Evolutionary conservation across 1,140 invertebrate genomes (phyloP), one percentile per base, ranked within the genome.

Genomic region (Onthophagus taurus): DNA sequence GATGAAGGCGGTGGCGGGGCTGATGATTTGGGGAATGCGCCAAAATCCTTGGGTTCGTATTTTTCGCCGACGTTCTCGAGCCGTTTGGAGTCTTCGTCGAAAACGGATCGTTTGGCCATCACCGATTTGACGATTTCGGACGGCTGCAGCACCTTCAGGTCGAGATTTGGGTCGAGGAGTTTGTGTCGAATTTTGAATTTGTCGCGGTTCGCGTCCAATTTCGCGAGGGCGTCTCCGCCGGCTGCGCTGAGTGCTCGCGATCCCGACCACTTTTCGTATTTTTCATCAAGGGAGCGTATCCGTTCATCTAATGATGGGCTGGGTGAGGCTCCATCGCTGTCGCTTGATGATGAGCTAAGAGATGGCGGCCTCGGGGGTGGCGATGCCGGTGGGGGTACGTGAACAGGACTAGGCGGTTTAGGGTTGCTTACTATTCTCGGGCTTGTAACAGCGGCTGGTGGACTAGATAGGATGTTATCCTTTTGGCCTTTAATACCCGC

Each of bases 71-170:
- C 79, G 55, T 91, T 90, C 64, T 96, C 91, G 13, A 97, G 69
- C 7, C 94, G 72, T 61, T 95, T 91, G 9, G 84, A 83, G 62
- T 97, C 93, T 64, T 96, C 92, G 61, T 97, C 93, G 63, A 97
- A 95, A 8, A 97, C 89, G 38, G 88, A 93, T 36, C 84, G 80
- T 59, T 90, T 92, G 5, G 90, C 86, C 47, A 96, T 70, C 35
- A 97, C 76, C 9, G 87, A 89, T 57, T 91, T 89, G 3, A 93
- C 84, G 47, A 97, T 94, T 51, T 95, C 92, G 2, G 91, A 95
- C 1, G 90, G 91, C 59, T 94, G 81, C 42, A 87, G 72, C 58
- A 86, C 81, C 51, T 79, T 75, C 5, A 82, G 70, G 54, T 86
- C 83, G 30, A 87, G 68, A n/a, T n/a, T n/a, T n/a, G n/a, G n/a